A percentile compares a stretch with the other conserved stretches of the same genome.
phyloP scores from a whole-genome alignment of 2,888 invertebrate genomes.

The Coelopa pilipes region DNA sequence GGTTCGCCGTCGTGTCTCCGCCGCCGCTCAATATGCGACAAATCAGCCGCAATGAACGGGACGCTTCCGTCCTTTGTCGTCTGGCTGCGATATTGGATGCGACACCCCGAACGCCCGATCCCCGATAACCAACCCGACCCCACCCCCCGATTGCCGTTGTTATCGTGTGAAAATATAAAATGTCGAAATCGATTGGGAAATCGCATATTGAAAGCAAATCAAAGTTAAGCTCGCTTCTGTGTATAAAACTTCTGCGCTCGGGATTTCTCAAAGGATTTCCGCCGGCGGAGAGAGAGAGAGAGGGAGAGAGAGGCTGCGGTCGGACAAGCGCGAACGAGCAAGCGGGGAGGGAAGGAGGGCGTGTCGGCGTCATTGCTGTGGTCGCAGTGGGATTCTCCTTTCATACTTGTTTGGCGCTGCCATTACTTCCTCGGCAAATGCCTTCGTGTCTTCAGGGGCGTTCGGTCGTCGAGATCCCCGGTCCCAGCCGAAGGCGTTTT shows the following conservation, averaged over 20 bases:
- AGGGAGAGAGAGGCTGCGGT: not conserved
- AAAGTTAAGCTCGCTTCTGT: not conserved
- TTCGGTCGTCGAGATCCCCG: too few relatives aligned
- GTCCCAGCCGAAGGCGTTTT: too few relatives aligned
- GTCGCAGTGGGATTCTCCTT: too few relatives aligned
- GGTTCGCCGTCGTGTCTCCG: slow-evolving; percentile 9
- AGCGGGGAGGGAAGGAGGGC: not conserved
- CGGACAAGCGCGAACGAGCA: too few relatives aligned
- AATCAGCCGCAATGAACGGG: slow-evolving; percentile 38
- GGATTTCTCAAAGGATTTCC: too few relatives aligned
- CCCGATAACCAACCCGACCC: not conserved
- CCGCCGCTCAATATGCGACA: slow-evolving; percentile 34
- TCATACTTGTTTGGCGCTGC: too few relatives aligned
- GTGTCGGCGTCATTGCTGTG: not conserved
- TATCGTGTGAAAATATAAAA: slow-evolving; percentile 9
- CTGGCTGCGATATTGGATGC: slow-evolving; percentile 14
- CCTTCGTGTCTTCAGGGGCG: too few relatives aligned
- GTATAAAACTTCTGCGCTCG: too few relatives aligned
- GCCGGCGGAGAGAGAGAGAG: not conserved
- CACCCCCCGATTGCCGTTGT: not conserved
- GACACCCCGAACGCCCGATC: not conserved
- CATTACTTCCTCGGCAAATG: too few relatives aligned
- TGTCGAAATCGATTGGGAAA: slow-evolving; percentile 16
- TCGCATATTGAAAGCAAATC: slow-evolving; percentile 15
- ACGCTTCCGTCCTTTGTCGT: slow-evolving; percentile 7